These are phyloP conservation scores for Crossaster papposus DNA, from an alignment of 53 echinoderm and acorn worm genomes.

Conservation along the genomic window DNA sequence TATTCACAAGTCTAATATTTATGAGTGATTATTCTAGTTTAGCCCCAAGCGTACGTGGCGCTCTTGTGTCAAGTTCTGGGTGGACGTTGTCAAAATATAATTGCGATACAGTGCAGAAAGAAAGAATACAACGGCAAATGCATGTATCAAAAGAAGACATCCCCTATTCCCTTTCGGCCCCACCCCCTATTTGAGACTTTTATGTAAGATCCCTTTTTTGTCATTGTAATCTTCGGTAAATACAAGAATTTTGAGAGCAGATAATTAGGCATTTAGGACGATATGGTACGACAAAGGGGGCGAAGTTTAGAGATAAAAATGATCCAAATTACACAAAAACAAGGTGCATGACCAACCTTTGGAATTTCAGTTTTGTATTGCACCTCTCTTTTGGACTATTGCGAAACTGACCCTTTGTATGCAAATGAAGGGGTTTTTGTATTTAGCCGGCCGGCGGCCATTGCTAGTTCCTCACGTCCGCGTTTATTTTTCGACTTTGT, in stretches of 20 bases:
- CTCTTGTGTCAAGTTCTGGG: no score
- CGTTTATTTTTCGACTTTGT: no score
- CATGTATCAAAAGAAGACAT: no score
- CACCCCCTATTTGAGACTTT: no score
- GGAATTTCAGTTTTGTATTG: neutral
- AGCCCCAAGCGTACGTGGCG: no score
- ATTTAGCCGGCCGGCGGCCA: no score
- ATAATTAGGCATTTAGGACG: neutral
- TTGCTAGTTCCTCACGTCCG: no score
- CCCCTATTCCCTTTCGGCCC: no score
- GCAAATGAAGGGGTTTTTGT: constrained; percentile 12
- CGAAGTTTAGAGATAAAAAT: neutral
- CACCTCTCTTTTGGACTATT: neutral
- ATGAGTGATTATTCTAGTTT: neutral
- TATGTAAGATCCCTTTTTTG: no score
- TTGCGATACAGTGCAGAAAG: no score
- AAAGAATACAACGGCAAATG: no score
- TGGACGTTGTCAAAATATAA: no score
- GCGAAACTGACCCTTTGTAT: constrained; percentile 20
- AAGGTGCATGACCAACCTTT: neutral
- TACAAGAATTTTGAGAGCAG: neutral
- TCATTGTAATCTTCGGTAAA: neutral
- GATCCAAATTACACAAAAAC: neutral
- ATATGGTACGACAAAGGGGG: neutral
- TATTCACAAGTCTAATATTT: neutral